A percentile compares a stretch with the other conserved stretches of the same genome.
Evolutionary conservation across 2,113 vertebrate species (phyloP).

Genomic region (Amblyopsis rosae): DNA sequence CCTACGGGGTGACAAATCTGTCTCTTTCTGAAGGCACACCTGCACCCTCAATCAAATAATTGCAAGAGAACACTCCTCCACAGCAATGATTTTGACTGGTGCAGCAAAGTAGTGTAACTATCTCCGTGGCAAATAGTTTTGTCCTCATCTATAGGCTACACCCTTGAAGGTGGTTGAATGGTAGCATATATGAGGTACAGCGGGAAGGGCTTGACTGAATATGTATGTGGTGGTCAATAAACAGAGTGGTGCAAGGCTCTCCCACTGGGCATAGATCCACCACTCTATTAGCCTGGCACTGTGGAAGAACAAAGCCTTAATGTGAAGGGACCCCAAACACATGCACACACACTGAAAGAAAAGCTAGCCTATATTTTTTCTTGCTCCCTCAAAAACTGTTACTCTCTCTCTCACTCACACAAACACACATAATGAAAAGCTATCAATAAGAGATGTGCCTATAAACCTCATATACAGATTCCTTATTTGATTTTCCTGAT

Average conservation of each 20-base stretch:
- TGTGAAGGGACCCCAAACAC: slow-evolving; percentile 18
- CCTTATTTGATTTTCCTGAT: slow-evolving; percentile 27
- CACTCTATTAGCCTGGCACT: slow-evolving; percentile 37
- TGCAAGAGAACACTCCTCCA: not conserved
- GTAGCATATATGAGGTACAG: slow-evolving; percentile 47
- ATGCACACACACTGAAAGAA: not conserved
- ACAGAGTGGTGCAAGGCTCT: slow-evolving; percentile 26
- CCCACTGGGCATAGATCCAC: slow-evolving; percentile 53
- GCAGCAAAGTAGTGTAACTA: slow-evolving; percentile 5
- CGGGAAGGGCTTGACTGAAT: slow-evolving; percentile 8
- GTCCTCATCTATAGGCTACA: slow-evolving; percentile 30
- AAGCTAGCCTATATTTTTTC: not conserved
- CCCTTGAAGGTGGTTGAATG: slow-evolving; percentile 33
- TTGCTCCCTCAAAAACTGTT: too few relatives aligned
- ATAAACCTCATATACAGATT: slow-evolving; percentile 6
- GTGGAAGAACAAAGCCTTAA: slow-evolving; percentile 25
- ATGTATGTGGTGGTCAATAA: slow-evolving; percentile 9
- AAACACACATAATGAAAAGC: not conserved
- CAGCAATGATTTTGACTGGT: slow-evolving; percentile 27
- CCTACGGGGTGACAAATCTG: not conserved
- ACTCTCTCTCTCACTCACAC: not conserved
- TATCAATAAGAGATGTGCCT: not conserved
- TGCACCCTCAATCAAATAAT: slow-evolving; percentile 14
- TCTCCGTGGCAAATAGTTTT: slow-evolving; percentile 15
- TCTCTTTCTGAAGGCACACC: not conserved